Base-by-base conservation (phyloP, 2,888 invertebrate species). In the Malthinus flaveolus region DNA sequence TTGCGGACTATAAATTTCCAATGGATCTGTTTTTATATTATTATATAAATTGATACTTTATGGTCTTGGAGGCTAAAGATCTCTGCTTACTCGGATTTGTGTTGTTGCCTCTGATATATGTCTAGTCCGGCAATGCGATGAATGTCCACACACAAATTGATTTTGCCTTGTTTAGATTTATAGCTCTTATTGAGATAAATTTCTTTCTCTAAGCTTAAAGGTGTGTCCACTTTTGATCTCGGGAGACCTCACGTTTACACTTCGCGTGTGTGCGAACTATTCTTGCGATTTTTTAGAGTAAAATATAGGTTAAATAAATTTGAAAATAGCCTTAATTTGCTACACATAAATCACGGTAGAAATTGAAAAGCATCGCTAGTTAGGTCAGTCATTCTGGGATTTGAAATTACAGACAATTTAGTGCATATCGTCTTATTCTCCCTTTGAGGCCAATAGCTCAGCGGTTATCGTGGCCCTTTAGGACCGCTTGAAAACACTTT, bases 181-280 rank as follows among this genome's bases (percentile, higher is more conserved):
- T 75, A 53, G 70, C 68, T 66, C 70, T 73, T 74, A 75, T 75
- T 75, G 74, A 75, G 75, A 75, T 74, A 75, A 74, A 75, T 75
- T 73, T 66, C 68, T 60, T 61, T 50, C 36, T 47, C 49, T 56
- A 53, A 56, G 56, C 53, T 53, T 45, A 56, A 53, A 61, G 56
- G 60, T 61, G 49, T 60, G 51, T 60, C 39, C 39, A 13, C 23
- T 42, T 23, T 9, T 23, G 10, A 42, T 23, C 39, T 42, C 39
- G 13, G 23, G 39, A 42, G 39, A 42, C 39, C 23, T 42, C 39
- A 23, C 39, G 15, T 42, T 42, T 23, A 42, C 39, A 42, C 39
- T 42, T 42, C 15, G 13, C 15, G 15, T 23, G 23, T 23, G 23
- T 5, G 23, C 23, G 23, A 23, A 23, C 5, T 3, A 23, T 23